Evolutionary conservation across 35 echinoderm and acorn worm genomes (phyloP), one percentile per base, ranked within the genome.

Genomic region (Hemicentrotus pulcherrimus): DNA sequence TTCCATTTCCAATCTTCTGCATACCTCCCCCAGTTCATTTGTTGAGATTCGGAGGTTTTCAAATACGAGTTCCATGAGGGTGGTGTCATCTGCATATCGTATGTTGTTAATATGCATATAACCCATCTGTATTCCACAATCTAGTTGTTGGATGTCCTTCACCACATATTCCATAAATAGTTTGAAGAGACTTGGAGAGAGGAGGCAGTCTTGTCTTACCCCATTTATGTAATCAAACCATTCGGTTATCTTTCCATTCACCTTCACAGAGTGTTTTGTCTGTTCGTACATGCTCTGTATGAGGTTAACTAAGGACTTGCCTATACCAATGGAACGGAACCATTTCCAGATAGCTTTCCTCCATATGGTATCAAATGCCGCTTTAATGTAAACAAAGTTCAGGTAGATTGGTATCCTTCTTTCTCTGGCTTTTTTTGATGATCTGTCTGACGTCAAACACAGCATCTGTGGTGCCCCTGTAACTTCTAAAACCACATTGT

Each of bases 201-300:
- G 86, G 9, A 86, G 86, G 22, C 24, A 86, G 86, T 22, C 86
- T 22, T 86, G 86, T 9, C 5, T 13, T 22, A 86, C 86, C 15
- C 15, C 50, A 0, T 6, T 55, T 10, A 55, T 12, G 7, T 14
- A 10, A 11, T 15, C 50, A 55, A 55, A 55, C 50, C 50, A 55
- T 13, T 11, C 9, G 10, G 50, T 11, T 15, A 55, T 15, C 7
- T 55, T 55, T 55, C 50, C 9, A 55, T 55, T 55, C 50, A 55
- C 10, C 9, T 14, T 55, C 2, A 55, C 50, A 10, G 5, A 0
- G 12, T 13, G 12, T 10, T 50, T 50, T 8, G 93, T 94, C 31
- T 94, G 52, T 14, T 94, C 48, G 11, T 70, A 94, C 47, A 94
- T 59, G 46, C 93, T 78, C 31, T 94, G 19, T 18, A 94, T 94